These are phyloP conservation scores for Ochropleura leucogaster DNA, from an alignment of 2,888 invertebrate genomes.

Conservation along the genomic window DNA sequence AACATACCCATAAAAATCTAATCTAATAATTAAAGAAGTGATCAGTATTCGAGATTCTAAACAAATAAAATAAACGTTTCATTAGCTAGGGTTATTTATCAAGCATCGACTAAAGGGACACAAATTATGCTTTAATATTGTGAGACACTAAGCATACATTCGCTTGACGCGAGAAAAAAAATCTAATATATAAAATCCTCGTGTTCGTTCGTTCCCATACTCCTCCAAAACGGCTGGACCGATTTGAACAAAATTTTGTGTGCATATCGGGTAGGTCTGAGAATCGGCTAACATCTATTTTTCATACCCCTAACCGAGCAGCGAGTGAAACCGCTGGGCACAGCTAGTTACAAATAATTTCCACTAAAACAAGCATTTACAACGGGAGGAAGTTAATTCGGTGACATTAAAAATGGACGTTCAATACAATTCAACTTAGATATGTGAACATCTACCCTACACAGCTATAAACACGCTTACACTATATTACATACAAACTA, in stretches of 20 bases:
- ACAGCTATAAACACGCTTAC: slow-evolving; percentile 76
- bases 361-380: slow-evolving; percentile 49
- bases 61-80: slow-evolving; percentile 1
- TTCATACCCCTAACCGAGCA: no score
- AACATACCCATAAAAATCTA: no score
- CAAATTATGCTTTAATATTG: not conserved
- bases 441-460: slow-evolving; percentile 76
- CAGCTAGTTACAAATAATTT: slow-evolving; percentile 42
- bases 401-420: slow-evolving; percentile 64
- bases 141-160: not conserved
- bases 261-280: no score
- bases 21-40: not conserved
- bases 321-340: no score
- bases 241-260: no score
- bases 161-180: not conserved
- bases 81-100: not conserved
- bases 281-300: no score
- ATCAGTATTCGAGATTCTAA: not conserved
- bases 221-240: no score
- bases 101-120: not conserved
- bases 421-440: slow-evolving; percentile 58
- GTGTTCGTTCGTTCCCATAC: no score
- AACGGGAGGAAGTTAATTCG: slow-evolving; percentile 58
- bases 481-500: slow-evolving; percentile 62
- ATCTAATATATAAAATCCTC: no score